These are phyloP conservation scores for Plagodis dolabraria DNA, from an alignment of 2,888 invertebrate species.

Conservation along the genomic window DNA sequence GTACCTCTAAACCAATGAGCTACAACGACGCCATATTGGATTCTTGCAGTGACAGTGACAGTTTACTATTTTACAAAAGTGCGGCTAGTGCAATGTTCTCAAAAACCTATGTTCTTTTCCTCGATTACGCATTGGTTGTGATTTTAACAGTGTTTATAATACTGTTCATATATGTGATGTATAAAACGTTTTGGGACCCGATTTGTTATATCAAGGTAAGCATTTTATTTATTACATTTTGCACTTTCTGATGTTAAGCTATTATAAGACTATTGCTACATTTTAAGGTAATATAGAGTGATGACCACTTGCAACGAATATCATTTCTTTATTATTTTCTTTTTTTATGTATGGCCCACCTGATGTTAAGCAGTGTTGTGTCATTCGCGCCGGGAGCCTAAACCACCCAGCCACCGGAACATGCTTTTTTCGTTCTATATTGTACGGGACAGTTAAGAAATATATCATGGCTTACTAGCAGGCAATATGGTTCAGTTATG, in stretches of 20 bases:
- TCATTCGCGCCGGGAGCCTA: too few species aligned
- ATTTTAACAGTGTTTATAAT: constrained; percentile 44
- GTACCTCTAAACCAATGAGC: neutral
- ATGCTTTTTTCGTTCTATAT: too few species aligned
- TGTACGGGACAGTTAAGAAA: too few species aligned
- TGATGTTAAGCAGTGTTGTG: too few species aligned
- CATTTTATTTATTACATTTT: neutral
- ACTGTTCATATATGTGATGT: constrained; percentile 48
- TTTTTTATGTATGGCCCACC: too few species aligned
- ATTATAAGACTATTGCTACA: too few species aligned
- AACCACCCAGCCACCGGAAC: too few species aligned
- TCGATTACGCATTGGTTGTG: constrained; percentile 40
- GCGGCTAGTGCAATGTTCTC: neutral
- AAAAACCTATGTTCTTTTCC: constrained; percentile 24
- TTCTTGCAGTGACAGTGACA: constrained; percentile 32
- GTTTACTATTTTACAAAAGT: constrained; percentile 28
- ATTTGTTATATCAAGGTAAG: constrained; percentile 63
- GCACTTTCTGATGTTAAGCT: neutral
- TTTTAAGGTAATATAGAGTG: too few species aligned
- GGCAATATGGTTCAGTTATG: neutral
- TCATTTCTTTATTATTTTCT: too few species aligned
- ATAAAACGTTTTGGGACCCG: constrained; percentile 61
- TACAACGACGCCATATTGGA: constrained; percentile 27
- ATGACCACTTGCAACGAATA: too few species aligned
- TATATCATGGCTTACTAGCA: neutral